Conservation (phyloP, 2,797 vertebrate genomes). For the Periparus ater region DNA sequence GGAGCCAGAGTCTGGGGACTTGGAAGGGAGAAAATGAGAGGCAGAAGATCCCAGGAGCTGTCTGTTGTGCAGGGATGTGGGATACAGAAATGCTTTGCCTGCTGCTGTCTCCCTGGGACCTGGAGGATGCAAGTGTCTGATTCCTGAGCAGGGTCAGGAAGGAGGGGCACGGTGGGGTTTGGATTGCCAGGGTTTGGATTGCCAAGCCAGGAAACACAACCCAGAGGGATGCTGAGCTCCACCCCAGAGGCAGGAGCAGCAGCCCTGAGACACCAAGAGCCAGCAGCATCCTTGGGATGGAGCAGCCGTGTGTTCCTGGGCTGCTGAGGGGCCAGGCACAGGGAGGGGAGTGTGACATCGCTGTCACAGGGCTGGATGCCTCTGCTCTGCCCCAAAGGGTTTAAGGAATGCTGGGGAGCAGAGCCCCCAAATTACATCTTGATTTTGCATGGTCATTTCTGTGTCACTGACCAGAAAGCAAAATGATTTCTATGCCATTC, state of each 20-base stretch:
- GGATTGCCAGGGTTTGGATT: background rate
- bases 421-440: background rate
- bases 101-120: background rate
- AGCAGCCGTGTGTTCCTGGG: fast-evolving
- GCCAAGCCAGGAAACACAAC: background rate
- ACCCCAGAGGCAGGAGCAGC: background rate
- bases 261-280: background rate
- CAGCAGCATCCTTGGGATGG: background rate
- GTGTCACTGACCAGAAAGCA: background rate
- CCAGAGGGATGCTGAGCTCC: background rate
- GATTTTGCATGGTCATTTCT: background rate
- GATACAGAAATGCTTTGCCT: background rate
- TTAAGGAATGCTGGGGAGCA: background rate
- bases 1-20: background rate
- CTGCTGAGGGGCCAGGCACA: background rate
- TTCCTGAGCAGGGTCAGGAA: background rate
- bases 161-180: fast-evolving
- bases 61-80: background rate
- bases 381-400: background rate
- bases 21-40: background rate
- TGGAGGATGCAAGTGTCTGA: background rate
- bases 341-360: fast-evolving
- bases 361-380: background rate
- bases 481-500: background rate
- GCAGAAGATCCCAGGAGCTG: background rate